Evolutionary conservation across 2,888 invertebrate species (phyloP).

Genomic region (Diplolepis rosae): DNA sequence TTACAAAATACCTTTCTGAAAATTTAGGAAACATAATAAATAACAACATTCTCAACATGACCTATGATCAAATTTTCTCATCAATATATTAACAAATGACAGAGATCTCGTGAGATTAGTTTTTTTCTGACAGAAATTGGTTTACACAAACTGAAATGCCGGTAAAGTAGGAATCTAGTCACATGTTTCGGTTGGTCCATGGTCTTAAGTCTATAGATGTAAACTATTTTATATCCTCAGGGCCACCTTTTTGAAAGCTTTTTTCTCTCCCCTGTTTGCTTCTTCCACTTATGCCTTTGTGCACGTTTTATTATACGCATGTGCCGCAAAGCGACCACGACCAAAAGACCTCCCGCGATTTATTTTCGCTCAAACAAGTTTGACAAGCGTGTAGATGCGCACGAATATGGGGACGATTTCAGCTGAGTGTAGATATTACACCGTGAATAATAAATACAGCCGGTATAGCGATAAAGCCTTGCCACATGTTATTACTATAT

Average conservation of each 20-base stretch:
- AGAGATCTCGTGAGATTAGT: no score
- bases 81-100: no score
- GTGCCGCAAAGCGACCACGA: slow-evolving; percentile 16
- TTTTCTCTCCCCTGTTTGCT: background rate
- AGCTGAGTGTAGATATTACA: slow-evolving; percentile 15
- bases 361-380: slow-evolving; percentile 21
- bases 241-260: background rate
- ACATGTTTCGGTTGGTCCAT: no score
- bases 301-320: background rate
- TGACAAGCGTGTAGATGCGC: slow-evolving; percentile 1
- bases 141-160: no score
- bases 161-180: no score
- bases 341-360: slow-evolving; percentile 15
- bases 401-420: slow-evolving; percentile 4
- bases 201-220: no score
- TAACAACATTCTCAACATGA: no score
- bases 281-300: background rate
- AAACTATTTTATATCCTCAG: no score
- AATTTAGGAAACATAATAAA: no score
- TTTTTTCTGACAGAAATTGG: no score
- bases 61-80: no score
- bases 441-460: slow-evolving; percentile 28
- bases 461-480: slow-evolving; percentile 27
- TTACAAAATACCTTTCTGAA: no score
- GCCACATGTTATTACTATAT: slow-evolving; percentile 31